Percentiles rank a stretch among this genome's conserved stretches.
Evolutionary conservation across 1,140 invertebrate species (phyloP).

Genomic region (Trichonephila inaurata): DNA sequence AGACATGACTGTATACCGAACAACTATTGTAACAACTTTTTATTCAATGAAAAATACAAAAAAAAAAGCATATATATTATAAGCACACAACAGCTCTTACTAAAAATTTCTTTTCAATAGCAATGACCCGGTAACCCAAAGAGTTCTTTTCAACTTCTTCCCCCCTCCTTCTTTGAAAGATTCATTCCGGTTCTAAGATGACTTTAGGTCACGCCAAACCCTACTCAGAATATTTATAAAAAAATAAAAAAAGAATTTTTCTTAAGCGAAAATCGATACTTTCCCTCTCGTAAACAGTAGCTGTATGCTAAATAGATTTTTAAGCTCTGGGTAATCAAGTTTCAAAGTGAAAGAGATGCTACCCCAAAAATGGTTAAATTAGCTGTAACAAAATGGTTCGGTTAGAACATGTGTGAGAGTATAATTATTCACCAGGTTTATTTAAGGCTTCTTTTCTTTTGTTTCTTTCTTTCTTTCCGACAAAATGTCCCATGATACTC

Average conservation of each 20-base stretch:
- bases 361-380: slow-evolving; percentile 30
- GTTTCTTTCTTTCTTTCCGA: neutral
- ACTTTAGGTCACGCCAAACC: slow-evolving; percentile 37
- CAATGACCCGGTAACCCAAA: too few species aligned
- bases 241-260: neutral
- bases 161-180: neutral
- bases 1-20: neutral
- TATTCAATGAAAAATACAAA: neutral
- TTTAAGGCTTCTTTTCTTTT: neutral
- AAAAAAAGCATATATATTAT: neutral
- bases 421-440: neutral
- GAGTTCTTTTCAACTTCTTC: too few species aligned
- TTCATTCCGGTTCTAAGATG: neutral
- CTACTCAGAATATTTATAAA: slow-evolving; percentile 53
- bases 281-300: slow-evolving; percentile 1
- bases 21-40: neutral
- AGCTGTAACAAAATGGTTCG: slow-evolving; percentile 1
- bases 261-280: slow-evolving; percentile 52
- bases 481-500: neutral
- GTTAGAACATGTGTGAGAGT: slow-evolving; percentile 8
- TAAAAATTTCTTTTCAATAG: neutral
- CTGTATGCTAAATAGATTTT: slow-evolving; percentile 39
- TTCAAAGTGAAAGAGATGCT: neutral
- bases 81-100: neutral
- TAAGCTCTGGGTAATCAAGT: neutral